Evolutionary conservation across 2,797 vertebrate species (phyloP), one percentile per base, ranked within the genome.

Genomic region (Poeciliopsis paucimaculata): DNA sequence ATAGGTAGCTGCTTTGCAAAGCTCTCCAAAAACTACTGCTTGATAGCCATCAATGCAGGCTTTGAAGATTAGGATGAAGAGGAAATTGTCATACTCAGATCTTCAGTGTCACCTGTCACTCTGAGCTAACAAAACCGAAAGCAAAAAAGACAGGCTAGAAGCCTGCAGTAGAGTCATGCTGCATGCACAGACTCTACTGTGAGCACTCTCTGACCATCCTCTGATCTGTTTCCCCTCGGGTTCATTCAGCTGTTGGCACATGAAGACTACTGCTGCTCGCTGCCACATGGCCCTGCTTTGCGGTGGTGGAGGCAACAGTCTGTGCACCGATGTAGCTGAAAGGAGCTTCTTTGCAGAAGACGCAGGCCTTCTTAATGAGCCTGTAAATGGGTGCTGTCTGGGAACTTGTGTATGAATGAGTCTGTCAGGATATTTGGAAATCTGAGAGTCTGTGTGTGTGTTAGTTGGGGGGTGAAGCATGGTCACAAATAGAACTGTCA

Each of bases 401-500:
- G 34, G 73, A 57, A 34, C 75, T 72, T 75, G 82, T 55, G 55
- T 49, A 77, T 77, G 76, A 75, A 82, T 72, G 72, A 77, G 55
- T 66, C 75, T 31, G 47, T 78, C 53, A 36, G 23, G 77, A 76
- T 81, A 75, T 82, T 45, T 82, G 46, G 4, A 79, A 70, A 68
- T 79, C 20, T 72, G 41, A 64, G 60, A 62, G 55, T 55, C 28
- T 53, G 51, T 71, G 60, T 55, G 64, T 49, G 53, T 66, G 70
- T 49, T 57, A 70, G 66, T 51, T 72, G 73, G 83, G 73, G 78
- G 82, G 81, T 73, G 77, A 74, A 74, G 28, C n/a, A 49, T 72
- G 76, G 79, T 92, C 92, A 90, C 84, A 94, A 94, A 94, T 93
- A 95, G 91, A 88, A 79, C 72, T 79, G 92, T 94, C 93, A 94